These are phyloP conservation scores for Pipistrellus nathusii DNA, from an alignment of 2,797 vertebrate species.

Conservation along the genomic window DNA sequence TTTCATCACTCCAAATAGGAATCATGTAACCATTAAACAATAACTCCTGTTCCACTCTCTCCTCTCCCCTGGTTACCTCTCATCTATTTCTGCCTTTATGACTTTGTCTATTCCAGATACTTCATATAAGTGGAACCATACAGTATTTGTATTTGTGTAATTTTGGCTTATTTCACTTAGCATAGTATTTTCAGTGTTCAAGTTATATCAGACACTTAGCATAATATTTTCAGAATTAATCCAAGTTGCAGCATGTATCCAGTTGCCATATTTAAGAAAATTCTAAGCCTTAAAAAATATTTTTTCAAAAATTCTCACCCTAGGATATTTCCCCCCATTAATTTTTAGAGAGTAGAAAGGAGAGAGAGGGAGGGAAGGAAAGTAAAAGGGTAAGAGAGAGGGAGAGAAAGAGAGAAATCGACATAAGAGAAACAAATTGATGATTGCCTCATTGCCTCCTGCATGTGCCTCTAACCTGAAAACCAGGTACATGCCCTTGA, in stretches of 20 bases:
- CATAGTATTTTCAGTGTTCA: constrained; percentile 25
- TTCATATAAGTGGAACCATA: not conserved
- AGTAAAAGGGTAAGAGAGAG: not conserved
- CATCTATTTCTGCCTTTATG: not conserved
- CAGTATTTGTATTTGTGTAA: not conserved
- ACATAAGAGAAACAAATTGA: not conserved
- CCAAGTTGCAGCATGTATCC: too few species aligned
- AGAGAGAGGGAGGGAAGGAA: not conserved
- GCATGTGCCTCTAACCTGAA: not conserved
- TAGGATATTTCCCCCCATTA: not conserved
- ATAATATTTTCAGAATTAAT: too few species aligned
- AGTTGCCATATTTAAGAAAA: too few species aligned
- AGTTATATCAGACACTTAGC: not conserved
- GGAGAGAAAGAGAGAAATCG: not conserved
- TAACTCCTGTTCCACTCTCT: not conserved
- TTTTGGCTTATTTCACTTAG: constrained; percentile 43
- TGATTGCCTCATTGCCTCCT: not conserved
- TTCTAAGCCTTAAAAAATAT: too few species aligned
- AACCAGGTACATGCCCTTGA: not conserved
- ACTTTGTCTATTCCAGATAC: not conserved
- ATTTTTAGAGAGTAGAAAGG: not conserved
- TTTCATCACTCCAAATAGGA: not conserved
- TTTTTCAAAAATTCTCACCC: not conserved
- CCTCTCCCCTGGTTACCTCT: not conserved
- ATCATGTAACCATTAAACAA: not conserved